Evolutionary conservation across 2,888 invertebrate species (phyloP).

Genomic region (Parnassius mnemosyne): DNA sequence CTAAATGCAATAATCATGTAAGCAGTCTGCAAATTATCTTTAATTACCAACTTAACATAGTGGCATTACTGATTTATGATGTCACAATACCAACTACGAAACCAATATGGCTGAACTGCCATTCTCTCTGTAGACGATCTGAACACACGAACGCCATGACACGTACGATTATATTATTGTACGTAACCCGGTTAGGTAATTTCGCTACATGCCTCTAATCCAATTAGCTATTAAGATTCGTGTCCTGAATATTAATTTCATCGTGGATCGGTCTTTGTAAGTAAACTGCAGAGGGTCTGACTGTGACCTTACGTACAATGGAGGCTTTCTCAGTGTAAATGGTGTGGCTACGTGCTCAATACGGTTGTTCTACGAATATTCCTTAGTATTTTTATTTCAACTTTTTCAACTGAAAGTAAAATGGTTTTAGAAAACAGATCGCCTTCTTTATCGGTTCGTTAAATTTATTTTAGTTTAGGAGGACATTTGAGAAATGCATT

Average conservation of each 20-base stretch:
- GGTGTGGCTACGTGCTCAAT: conserved; percentile 26
- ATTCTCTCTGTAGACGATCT: conserved; percentile 38
- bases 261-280: conserved; percentile 62
- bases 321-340: conserved; percentile 27
- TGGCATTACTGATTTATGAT: conserved; percentile 69
- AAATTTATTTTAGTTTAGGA: conserved; percentile 19
- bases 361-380: conserved; percentile 17
- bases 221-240: conserved; percentile 81
- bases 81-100: conserved; percentile 36
- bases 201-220: conserved; percentile 78
- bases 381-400: conserved; percentile 14
- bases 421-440: conserved; percentile 20
- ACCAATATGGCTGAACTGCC: conserved; percentile 43
- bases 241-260: conserved; percentile 76
- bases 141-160: conserved; percentile 37
- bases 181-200: conserved; percentile 75
- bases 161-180: conserved; percentile 66
- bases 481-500: neutral
- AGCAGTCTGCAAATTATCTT: conserved; percentile 34
- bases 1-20: conserved; percentile 22
- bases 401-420: conserved; percentile 6
- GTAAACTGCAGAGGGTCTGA: conserved; percentile 45
- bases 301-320: conserved; percentile 61
- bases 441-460: conserved; percentile 16
- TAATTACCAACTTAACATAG: conserved; percentile 42